phyloP scores from a whole-genome alignment of 1,140 invertebrate genomes.

The Penaeus vannamei region DNA sequence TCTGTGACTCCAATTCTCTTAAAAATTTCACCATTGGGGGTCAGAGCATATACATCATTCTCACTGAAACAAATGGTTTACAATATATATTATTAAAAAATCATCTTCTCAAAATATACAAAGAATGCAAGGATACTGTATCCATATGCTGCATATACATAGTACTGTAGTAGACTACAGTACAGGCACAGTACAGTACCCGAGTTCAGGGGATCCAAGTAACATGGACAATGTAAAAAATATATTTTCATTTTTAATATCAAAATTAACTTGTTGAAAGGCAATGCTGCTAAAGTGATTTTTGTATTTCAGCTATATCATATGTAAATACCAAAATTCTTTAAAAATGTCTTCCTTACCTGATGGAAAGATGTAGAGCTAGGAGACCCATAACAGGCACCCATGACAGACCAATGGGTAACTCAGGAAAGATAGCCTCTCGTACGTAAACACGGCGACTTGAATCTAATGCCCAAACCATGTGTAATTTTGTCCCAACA shows the following conservation, averaged over 20 bases:
- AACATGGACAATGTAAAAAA: too few relatives aligned
- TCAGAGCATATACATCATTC: constrained; percentile 74
- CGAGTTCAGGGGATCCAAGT: too few relatives aligned
- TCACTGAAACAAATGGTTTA: constrained; percentile 70
- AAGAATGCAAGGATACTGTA: neutral
- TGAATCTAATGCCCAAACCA: constrained; percentile 77
- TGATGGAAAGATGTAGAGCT: constrained; percentile 74
- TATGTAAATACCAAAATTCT: neutral
- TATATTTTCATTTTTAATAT: too few relatives aligned
- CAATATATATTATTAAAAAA: constrained; percentile 22
- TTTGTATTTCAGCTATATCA: too few relatives aligned
- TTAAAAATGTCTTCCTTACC: constrained; percentile 67
- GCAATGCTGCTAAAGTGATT: too few relatives aligned
- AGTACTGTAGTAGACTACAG: too few relatives aligned
- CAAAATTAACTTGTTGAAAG: too few relatives aligned
- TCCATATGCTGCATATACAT: neutral
- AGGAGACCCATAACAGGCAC: constrained; percentile 74
- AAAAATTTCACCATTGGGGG: constrained; percentile 73
- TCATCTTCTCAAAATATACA: neutral
- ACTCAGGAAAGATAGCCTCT: constrained; percentile 74
- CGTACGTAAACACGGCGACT: constrained; percentile 74
- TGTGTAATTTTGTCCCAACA: constrained; percentile 73
- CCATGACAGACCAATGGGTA: constrained; percentile 76
- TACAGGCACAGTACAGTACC: neutral
- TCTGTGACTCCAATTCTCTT: constrained; percentile 73